Conservation (phyloP, 2,797 vertebrate species). For the Toxotes lorentzi region DNA sequence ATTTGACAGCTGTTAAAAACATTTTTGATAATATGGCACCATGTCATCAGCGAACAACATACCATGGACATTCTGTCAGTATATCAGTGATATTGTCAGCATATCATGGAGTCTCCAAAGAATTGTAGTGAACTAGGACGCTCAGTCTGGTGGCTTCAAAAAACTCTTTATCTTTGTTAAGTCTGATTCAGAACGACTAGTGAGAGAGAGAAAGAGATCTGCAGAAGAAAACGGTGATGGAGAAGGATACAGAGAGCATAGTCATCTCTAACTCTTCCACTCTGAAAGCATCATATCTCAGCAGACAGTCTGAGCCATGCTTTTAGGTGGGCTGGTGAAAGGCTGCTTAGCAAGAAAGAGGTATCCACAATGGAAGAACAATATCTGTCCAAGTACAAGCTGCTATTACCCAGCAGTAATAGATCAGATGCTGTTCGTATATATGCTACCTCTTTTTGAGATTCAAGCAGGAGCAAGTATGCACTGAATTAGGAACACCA, state of each 20-base stretch:
- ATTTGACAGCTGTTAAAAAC: background rate
- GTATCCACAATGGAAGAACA: conserved; percentile 4
- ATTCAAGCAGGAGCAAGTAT: background rate
- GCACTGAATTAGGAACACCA: background rate
- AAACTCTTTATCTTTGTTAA: conserved; percentile 1
- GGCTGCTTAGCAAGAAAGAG: conserved; percentile 17
- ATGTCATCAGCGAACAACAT: background rate
- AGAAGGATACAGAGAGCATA: background rate
- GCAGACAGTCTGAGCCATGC: conserved; percentile 12
- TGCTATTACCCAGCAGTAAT: conserved; percentile 49
- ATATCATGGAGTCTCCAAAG: background rate
- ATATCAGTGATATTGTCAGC: background rate
- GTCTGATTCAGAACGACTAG: conserved; percentile 36
- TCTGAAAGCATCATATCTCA: conserved; percentile 18
- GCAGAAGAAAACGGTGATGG: background rate
- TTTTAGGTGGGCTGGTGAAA: conserved; percentile 44
- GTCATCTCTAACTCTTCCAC: conserved; percentile 6
- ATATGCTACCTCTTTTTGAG: background rate
- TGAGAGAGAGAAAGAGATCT: background rate
- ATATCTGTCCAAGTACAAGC: conserved; percentile 13
- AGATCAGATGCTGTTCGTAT: background rate
- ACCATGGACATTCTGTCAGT: background rate
- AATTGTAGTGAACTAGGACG: conserved; percentile 3
- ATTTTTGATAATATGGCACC: background rate
- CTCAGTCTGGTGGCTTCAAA: background rate